Conservation (phyloP, 2,888 invertebrate species). For the Limnephilus lunatus region DNA sequence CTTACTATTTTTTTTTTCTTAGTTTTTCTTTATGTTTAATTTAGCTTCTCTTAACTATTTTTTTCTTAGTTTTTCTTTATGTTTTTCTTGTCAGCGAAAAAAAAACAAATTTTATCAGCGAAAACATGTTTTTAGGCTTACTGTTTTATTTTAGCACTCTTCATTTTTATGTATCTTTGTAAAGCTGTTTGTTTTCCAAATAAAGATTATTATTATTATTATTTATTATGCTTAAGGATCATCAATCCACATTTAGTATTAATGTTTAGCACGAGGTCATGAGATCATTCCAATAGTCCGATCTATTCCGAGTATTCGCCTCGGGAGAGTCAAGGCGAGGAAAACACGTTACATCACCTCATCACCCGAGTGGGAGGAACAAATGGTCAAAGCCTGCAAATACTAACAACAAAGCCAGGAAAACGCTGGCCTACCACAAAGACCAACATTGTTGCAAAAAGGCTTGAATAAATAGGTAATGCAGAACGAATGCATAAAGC, state of each 20-base stretch:
- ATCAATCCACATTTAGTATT: constrained; percentile 26
- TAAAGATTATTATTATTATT: no score
- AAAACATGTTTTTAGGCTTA: no score
- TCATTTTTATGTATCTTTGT: no score
- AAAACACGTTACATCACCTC: constrained; percentile 37
- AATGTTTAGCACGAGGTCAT: constrained; percentile 32
- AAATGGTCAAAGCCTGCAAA: constrained; percentile 34
- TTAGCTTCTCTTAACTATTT: no score
- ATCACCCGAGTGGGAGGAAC: constrained; percentile 39
- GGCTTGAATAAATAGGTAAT: not conserved
- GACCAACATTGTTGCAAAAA: not conserved
- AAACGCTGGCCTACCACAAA: not conserved
- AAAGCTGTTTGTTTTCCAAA: no score
- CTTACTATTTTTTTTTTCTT: no score
- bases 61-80: no score
- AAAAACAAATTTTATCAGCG: no score
- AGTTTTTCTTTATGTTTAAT: no score
- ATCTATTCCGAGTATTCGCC: constrained; percentile 19
- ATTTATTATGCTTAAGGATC: not conserved
- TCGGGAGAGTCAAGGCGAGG: constrained; percentile 14
- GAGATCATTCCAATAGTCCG: constrained; percentile 41
- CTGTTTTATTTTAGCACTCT: no score
- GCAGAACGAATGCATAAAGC: not conserved
- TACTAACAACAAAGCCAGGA: constrained; percentile 7
- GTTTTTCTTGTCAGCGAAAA: no score